A percentile compares a stretch with the other conserved stretches of the same genome.
These are phyloP conservation scores for Miltochrista miniata DNA, from an alignment of 2,888 invertebrate species.

Conservation along the genomic window DNA sequence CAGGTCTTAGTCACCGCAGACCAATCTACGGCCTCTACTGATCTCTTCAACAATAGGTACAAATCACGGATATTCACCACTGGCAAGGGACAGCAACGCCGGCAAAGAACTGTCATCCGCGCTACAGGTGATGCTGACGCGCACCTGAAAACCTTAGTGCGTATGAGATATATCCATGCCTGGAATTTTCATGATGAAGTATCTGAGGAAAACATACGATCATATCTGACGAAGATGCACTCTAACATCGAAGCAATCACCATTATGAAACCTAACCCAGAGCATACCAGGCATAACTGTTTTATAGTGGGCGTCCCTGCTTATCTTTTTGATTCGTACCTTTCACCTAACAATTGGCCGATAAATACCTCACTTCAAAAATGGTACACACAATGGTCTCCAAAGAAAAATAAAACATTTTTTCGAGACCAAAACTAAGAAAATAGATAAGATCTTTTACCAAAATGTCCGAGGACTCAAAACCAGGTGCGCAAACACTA, in stretches of 20 bases:
- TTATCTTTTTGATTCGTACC: background rate
- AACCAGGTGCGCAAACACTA: background rate
- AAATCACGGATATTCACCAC: too few relatives aligned
- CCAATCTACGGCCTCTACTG: too few relatives aligned
- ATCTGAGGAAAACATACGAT: background rate
- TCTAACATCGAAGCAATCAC: background rate
- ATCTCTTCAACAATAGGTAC: too few relatives aligned
- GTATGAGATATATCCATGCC: background rate
- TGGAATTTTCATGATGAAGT: background rate
- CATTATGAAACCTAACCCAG: background rate
- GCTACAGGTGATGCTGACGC: background rate
- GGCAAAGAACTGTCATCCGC: background rate
- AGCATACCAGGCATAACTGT: background rate
- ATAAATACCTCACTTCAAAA: background rate
- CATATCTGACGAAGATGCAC: background rate
- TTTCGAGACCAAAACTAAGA: background rate
- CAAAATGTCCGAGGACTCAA: background rate
- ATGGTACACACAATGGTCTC: background rate
- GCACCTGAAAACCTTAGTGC: background rate
- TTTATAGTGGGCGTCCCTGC: background rate
- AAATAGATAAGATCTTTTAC: background rate
- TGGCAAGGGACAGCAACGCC: too few relatives aligned
- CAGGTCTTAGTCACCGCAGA: too few relatives aligned
- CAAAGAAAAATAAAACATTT: background rate
- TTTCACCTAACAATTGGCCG: background rate